A percentile compares a stretch with the other conserved stretches of the same genome.
phyloP scores from a whole-genome alignment of 2,888 invertebrate genomes.

The Euphydryas editha region DNA sequence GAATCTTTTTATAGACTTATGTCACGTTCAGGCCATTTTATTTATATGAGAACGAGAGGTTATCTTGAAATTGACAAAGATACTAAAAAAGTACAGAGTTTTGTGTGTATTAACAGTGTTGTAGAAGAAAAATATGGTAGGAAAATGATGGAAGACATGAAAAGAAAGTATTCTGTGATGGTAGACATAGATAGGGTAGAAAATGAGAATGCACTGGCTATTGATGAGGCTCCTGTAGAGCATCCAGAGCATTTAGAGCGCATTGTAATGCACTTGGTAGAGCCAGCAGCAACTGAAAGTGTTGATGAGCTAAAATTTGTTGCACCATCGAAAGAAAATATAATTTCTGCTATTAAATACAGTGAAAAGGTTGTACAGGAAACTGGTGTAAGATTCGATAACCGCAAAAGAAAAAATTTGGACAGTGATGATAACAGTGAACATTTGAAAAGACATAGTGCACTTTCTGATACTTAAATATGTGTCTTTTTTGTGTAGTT shows the following conservation, averaged over 20 bases:
- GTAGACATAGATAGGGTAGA: slow-evolving; percentile 79
- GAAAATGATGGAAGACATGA: slow-evolving; percentile 90
- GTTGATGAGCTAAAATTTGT: slow-evolving; percentile 70
- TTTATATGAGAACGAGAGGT: slow-evolving; percentile 92
- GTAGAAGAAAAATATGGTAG: slow-evolving; percentile 90
- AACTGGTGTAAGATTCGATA: slow-evolving; percentile 73
- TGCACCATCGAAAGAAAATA: slow-evolving; percentile 76
- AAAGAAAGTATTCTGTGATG: slow-evolving; percentile 89
- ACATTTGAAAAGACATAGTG: slow-evolving; percentile 64
- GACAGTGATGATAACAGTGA: slow-evolving; percentile 60
- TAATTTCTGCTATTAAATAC: slow-evolving; percentile 75
- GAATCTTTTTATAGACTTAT: slow-evolving; percentile 93
- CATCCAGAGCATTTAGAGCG: slow-evolving; percentile 88
- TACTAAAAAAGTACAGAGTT: slow-evolving; percentile 91
- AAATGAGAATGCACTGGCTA: slow-evolving; percentile 48
- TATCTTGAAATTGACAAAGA: slow-evolving; percentile 91
- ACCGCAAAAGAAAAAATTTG: slow-evolving; percentile 70
- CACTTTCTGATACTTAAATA: slow-evolving; percentile 38
- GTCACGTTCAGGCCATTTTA: slow-evolving; percentile 92
- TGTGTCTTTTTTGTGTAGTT: slow-evolving; percentile 12
- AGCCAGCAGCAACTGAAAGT: slow-evolving; percentile 64
- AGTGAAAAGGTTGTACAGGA: slow-evolving; percentile 76
- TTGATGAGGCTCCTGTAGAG: slow-evolving; percentile 83
- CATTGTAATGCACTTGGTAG: slow-evolving; percentile 87
- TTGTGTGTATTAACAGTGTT: slow-evolving; percentile 93